Conservation (phyloP, 2,888 invertebrate genomes). For the Campoletis raptor region DNA sequence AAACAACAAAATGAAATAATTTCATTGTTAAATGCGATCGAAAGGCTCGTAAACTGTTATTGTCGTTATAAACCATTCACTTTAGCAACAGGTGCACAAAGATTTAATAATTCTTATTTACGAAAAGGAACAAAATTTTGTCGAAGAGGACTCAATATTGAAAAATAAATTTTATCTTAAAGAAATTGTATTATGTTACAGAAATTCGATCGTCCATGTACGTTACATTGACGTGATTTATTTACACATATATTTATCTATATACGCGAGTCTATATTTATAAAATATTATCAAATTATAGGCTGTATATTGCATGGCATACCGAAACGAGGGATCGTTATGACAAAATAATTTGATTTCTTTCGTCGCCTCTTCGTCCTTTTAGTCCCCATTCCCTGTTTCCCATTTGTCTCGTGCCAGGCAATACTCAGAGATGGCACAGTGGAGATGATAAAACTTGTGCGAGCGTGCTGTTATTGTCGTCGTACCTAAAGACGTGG, state of each 20-base stretch:
- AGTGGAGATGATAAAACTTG: conserved; percentile 75
- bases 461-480: conserved; percentile 69
- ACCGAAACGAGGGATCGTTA: conserved; percentile 7
- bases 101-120: too few relatives aligned
- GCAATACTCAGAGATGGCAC: conserved; percentile 79
- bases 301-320: conserved; percentile 21
- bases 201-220: conserved; percentile 25
- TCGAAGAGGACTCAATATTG: background rate
- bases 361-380: background rate
- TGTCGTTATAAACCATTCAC: background rate
- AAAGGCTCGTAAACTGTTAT: too few relatives aligned
- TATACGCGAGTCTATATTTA: conserved; percentile 7
- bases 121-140: background rate
- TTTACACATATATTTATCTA: conserved; percentile 11
- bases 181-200: conserved; percentile 12
- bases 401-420: background rate
- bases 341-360: conserved; percentile 35
- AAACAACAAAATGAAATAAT: background rate
- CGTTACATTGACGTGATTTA: background rate
- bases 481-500: conserved; percentile 80
- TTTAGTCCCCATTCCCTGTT: conserved; percentile 15
- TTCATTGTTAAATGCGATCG: background rate
- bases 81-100: background rate
- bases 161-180: background rate
- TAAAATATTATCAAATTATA: conserved; percentile 11